Evolutionary conservation across 2,113 vertebrate species (phyloP).

Genomic region (Grammatotria lemairii): DNA sequence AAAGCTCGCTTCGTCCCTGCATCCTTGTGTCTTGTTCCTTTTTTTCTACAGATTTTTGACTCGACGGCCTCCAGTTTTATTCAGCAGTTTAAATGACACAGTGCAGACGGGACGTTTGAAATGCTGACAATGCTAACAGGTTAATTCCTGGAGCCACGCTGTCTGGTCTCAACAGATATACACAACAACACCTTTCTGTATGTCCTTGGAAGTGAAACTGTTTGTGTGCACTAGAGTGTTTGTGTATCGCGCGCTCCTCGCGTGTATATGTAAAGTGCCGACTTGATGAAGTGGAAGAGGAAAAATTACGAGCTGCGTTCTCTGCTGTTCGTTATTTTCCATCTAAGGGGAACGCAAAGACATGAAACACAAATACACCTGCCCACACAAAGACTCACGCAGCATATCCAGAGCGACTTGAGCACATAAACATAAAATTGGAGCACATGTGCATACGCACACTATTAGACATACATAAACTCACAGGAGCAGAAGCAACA

Average conservation of each 20-base stretch:
- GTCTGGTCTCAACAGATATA: slow-evolving; percentile 30
- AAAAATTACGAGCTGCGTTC: slow-evolving; percentile 26
- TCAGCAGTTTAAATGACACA: neutral
- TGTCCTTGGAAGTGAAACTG: slow-evolving; percentile 27
- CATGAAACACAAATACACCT: slow-evolving; percentile 9
- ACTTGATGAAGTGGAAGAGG: slow-evolving; percentile 34
- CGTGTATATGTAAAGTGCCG: slow-evolving; percentile 25
- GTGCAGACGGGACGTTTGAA: neutral
- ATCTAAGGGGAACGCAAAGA: slow-evolving; percentile 4
- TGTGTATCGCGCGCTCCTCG: slow-evolving; percentile 26
- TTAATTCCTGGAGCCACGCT: slow-evolving; percentile 8
- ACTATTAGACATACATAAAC: neutral
- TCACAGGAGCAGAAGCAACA: neutral
- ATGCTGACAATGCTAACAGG: neutral
- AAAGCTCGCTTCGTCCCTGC: neutral
- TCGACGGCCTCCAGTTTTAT: neutral
- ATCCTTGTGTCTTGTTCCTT: neutral
- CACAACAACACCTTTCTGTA: slow-evolving; percentile 47
- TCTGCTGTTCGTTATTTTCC: slow-evolving; percentile 27
- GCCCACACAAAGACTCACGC: neutral
- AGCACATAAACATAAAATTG: neutral
- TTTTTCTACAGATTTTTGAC: neutral
- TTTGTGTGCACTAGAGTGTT: slow-evolving; percentile 47
- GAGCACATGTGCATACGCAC: neutral
- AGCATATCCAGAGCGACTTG: neutral